A percentile compares a stretch with the other conserved stretches of the same genome.
Conservation (phyloP, 2,888 invertebrate species). For the Melinaea menophilus region DNA sequence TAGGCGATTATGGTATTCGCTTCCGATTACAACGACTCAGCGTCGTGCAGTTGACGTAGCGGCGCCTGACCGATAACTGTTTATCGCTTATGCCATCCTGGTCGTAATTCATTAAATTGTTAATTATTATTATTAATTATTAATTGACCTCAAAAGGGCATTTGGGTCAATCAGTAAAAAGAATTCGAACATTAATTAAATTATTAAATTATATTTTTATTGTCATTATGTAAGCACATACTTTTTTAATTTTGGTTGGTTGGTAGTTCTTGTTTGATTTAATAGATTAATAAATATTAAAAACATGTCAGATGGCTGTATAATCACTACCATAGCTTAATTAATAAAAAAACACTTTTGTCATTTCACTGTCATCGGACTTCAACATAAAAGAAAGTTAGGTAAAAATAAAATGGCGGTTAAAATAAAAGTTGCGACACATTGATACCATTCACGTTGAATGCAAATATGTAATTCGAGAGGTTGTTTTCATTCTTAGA, state of each 20-base stretch:
- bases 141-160: conserved; percentile 11
- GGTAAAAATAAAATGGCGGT: too few species aligned
- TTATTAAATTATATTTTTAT: too few species aligned
- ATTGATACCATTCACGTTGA: background rate
- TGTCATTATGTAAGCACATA: too few species aligned
- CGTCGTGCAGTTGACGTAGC: conserved; percentile 43
- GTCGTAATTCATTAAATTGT: conserved; percentile 44
- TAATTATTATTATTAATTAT: conserved; percentile 24
- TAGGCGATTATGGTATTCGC: conserved; percentile 29
- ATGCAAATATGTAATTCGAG: conserved; percentile 29
- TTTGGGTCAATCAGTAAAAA: too few species aligned
- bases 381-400: background rate
- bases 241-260: too few species aligned
- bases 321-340: too few species aligned
- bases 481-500: conserved; percentile 34
- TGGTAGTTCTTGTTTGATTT: too few species aligned
- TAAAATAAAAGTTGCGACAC: too few species aligned
- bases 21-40: conserved; percentile 56
- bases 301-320: too few species aligned
- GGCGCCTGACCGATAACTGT: conserved; percentile 46
- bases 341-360: too few species aligned
- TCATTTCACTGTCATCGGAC: background rate
- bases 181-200: too few species aligned
- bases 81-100: conserved; percentile 46
- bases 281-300: too few species aligned